Base-by-base conservation (phyloP, 2,113 vertebrate genomes). In the Boleophthalmus pectinirostris region DNA sequence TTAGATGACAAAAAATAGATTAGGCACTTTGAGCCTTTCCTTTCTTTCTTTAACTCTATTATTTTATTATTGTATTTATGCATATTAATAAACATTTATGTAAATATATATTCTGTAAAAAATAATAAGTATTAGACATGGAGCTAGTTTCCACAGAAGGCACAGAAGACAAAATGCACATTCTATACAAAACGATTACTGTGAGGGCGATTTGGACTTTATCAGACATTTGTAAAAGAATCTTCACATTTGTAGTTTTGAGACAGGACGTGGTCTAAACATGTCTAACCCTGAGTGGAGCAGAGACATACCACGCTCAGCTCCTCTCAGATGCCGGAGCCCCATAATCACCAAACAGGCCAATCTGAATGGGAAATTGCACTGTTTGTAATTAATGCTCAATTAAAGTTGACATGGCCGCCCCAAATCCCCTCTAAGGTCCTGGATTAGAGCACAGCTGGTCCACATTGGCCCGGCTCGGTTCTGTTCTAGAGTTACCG, bases 361-460 rank as follows among this genome's bases (percentile, higher is more conserved):
- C 69, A 57, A 68, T 74, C 64, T 79, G 2, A 16, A 45, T 63
- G 75, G 86, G 87, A 88, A 88, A 91, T 90, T 90, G 88, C 81
- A 46, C 51, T 85, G 82, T 90, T 90, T 88, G 83, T 84, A 91
- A 92, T 93, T 93, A 92, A 92, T 85, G 90, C 82, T 84, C 86
- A 90, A 92, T 91, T 92, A 88, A 89, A 90, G 46, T 72, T 73
- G 75, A 87, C 81, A 82, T 85, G 79, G 81, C 85, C 60, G 61
- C 80, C 78, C 85, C 79, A 89, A 92, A 93, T 90, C 87, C 91
- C 81, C 83, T 80, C 74, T 84, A 79, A 83, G 77, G 89, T 84
- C 86, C 81, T 78, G 86, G 89, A 93, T 92, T 89, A 89, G 88
- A n/a, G 71, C 74, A 82, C 91, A 93, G 91, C 88, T 92, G 92